Evolutionary conservation across 2,888 invertebrate species (phyloP).

Genomic region (Sepiola atlantica): DNA sequence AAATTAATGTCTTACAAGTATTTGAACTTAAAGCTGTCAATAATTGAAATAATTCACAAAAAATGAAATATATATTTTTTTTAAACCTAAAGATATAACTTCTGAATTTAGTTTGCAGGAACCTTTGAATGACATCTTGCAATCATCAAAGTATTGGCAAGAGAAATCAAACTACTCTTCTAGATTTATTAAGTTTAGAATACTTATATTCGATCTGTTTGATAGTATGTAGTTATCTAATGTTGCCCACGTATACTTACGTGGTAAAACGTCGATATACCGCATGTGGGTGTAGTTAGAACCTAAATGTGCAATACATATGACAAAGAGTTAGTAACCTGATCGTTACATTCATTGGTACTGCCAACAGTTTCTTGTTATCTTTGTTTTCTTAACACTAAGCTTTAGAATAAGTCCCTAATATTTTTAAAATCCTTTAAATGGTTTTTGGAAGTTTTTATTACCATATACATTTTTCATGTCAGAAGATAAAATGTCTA

Average conservation of each 20-base stretch:
- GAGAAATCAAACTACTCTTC: neutral
- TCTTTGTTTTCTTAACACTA: neutral
- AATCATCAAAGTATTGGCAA: neutral
- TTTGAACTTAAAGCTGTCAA: neutral
- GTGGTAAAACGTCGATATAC: conserved; percentile 55
- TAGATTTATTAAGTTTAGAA: neutral
- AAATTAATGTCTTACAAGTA: neutral
- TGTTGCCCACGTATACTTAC: conserved; percentile 54
- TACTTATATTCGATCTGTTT: neutral
- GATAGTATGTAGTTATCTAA: conserved; percentile 11
- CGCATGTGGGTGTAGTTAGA: conserved; percentile 50
- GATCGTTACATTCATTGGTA: conserved; percentile 4
- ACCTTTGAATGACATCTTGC: conserved; percentile 4
- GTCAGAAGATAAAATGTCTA: too few species aligned
- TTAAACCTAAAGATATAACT: neutral
- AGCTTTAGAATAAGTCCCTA: neutral
- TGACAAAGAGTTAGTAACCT: conserved; percentile 45
- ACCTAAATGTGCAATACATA: conserved; percentile 45
- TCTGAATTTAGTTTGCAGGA: neutral
- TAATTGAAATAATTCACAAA: neutral
- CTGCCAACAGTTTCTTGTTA: neutral
- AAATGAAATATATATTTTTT: neutral
- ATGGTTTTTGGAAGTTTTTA: too few species aligned
- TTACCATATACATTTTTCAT: too few species aligned
- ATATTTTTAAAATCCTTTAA: too few species aligned